These are phyloP conservation scores for Melanophora roralis DNA, from an alignment of 2,888 invertebrate species.

Conservation along the genomic window DNA sequence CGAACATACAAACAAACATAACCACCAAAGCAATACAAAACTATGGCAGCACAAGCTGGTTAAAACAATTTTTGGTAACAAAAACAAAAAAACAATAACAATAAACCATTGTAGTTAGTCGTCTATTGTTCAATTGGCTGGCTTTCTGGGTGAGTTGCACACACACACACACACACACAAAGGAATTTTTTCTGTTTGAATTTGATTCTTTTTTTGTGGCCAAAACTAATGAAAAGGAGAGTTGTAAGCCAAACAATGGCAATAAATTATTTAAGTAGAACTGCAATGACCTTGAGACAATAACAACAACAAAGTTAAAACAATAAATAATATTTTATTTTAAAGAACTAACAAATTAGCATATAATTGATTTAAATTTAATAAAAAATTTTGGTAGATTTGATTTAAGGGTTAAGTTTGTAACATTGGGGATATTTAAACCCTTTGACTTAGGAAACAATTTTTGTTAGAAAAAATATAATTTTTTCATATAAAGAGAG, in stretches of 20 bases:
- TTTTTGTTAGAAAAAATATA: too few relatives aligned
- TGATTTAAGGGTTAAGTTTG: not conserved
- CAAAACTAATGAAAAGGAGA: slow-evolving; percentile 48
- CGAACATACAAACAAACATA: not conserved
- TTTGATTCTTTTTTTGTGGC: slow-evolving; percentile 19
- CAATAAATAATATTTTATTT: not conserved
- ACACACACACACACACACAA: too few relatives aligned
- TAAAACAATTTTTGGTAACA: slow-evolving; percentile 10
- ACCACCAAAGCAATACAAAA: slow-evolving; percentile 1
- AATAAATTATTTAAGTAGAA: slow-evolving; percentile 55
- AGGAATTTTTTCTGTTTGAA: not conserved
- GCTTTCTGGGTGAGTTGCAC: slow-evolving; percentile 26
- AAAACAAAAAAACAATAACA: not conserved
- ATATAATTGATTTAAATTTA: not conserved
- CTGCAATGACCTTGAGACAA: slow-evolving; percentile 57
- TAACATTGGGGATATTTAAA: not conserved
- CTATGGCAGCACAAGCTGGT: slow-evolving; percentile 24
- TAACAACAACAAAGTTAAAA: not conserved
- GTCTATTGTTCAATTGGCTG: slow-evolving; percentile 45
- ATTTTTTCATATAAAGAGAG: too few relatives aligned
- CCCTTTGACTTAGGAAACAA: too few relatives aligned
- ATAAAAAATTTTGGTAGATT: not conserved
- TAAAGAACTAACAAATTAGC: not conserved
- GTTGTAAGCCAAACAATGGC: slow-evolving; percentile 17
- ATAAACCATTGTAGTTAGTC: not conserved